Conservation (phyloP, 2,113 vertebrate genomes). For the Trogon melanurus region DNA sequence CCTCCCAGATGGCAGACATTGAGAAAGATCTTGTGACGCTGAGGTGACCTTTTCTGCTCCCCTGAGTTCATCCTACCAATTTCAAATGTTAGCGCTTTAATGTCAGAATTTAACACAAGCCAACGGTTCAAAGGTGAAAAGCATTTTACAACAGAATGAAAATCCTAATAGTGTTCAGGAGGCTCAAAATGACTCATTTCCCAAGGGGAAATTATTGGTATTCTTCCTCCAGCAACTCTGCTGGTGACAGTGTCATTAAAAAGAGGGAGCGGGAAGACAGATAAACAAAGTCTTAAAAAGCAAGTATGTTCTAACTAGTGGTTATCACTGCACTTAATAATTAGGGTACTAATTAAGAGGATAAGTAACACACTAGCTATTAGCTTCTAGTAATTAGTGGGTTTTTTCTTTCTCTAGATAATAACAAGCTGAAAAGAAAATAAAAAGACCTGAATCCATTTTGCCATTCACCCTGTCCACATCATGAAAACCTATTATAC, state of each 20-base stretch:
- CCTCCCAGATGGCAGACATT: background rate
- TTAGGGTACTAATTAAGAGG: constrained; percentile 56
- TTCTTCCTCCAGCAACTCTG: constrained; percentile 9
- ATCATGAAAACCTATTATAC: background rate
- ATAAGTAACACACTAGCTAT: constrained; percentile 49
- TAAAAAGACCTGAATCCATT: constrained; percentile 21
- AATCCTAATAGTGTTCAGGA: background rate
- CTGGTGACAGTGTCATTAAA: constrained; percentile 35
- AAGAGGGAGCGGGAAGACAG: constrained; percentile 26
- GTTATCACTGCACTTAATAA: constrained; percentile 63
- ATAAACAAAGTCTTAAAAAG: constrained; percentile 64
- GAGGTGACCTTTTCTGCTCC: background rate
- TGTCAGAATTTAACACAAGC: background rate
- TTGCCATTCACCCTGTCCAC: background rate
- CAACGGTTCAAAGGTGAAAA: constrained; percentile 54
- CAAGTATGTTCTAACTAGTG: constrained; percentile 35
- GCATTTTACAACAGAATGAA: constrained; percentile 40
- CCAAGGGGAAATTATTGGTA: constrained; percentile 1
- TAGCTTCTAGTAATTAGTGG: constrained; percentile 53
- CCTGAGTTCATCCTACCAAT: background rate
- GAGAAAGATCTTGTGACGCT: background rate
- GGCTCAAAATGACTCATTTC: constrained; percentile 37
- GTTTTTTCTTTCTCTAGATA: constrained; percentile 42
- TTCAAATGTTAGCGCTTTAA: background rate
- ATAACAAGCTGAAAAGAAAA: constrained; percentile 47